These are phyloP conservation scores for Bactericera cockerelli DNA, from an alignment of 1,140 invertebrate genomes.

Conservation along the genomic window DNA sequence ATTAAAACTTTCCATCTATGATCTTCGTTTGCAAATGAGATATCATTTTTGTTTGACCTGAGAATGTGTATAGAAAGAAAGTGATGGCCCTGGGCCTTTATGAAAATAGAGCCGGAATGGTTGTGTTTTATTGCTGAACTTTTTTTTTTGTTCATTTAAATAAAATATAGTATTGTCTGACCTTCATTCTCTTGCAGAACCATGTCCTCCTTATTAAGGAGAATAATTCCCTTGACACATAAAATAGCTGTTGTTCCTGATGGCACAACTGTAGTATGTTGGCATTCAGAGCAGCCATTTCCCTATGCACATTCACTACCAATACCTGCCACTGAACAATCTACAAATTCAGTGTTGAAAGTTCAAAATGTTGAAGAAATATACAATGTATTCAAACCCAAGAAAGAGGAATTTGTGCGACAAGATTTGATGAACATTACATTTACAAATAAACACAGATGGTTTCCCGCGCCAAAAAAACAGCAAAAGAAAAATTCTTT, in stretches of 20 bases:
- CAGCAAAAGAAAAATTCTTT: conserved; percentile 33
- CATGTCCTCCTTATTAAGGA: not conserved
- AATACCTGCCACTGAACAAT: conserved; percentile 34
- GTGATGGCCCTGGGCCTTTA: too few species aligned
- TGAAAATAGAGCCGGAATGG: too few species aligned
- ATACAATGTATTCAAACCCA: conserved; percentile 44
- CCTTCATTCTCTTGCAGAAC: too few species aligned
- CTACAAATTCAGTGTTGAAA: conserved; percentile 39
- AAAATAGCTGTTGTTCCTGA: conserved; percentile 46
- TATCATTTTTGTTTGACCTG: too few species aligned
- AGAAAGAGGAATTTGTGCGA: conserved; percentile 39
- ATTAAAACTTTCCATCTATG: too few species aligned
- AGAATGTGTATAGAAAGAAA: too few species aligned
- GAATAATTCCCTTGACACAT: not conserved
- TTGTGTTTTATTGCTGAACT: too few species aligned
- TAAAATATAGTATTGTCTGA: too few species aligned
- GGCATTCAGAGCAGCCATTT: conserved; percentile 65
- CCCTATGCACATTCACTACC: conserved; percentile 72
- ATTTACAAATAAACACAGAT: conserved; percentile 60
- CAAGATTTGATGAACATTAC: conserved; percentile 57
- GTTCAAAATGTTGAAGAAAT: conserved; percentile 42
- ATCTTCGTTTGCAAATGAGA: too few species aligned
- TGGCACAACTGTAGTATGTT: conserved; percentile 62
- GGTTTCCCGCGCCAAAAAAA: conserved; percentile 52
- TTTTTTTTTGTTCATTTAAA: too few species aligned